Evolutionary conservation across 2,113 vertebrate species (phyloP).

Genomic region (Recurvirostra avosetta): DNA sequence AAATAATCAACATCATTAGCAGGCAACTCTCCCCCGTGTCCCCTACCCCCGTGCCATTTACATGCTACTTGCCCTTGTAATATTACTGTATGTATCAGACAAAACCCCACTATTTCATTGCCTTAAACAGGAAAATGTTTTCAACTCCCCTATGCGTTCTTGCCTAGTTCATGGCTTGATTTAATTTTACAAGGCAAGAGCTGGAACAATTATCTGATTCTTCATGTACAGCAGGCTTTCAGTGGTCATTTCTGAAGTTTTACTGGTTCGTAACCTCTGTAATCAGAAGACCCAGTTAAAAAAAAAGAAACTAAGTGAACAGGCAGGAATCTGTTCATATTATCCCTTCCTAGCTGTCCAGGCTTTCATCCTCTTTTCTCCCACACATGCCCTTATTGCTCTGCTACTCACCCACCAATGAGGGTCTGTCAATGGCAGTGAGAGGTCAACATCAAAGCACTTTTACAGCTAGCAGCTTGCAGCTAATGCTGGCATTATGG

Average conservation of each 20-base stretch:
- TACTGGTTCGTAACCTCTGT: conserved; percentile 73
- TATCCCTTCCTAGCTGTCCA: conserved; percentile 80
- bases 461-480: conserved; percentile 85
- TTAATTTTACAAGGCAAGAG: conserved; percentile 65
- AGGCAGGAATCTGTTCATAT: conserved; percentile 90
- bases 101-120: conserved; percentile 9
- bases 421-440: conserved; percentile 78
- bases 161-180: conserved; percentile 43
- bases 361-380: conserved; percentile 92
- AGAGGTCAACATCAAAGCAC: conserved; percentile 94
- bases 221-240: conserved; percentile 66
- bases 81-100: neutral
- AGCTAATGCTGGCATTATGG: conserved; percentile 91
- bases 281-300: conserved; percentile 82
- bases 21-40: neutral
- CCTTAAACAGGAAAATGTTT: conserved; percentile 35
- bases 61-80: neutral
- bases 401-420: conserved; percentile 84
- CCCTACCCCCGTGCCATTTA: neutral
- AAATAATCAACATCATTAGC: neutral
- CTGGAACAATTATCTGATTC: conserved; percentile 73
- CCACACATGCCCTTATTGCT: conserved; percentile 86
- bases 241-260: conserved; percentile 75
- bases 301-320: conserved; percentile 78
- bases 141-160: neutral